These are phyloP conservation scores for Nineta flava DNA, from an alignment of 2,888 invertebrate species.

Conservation along the genomic window DNA sequence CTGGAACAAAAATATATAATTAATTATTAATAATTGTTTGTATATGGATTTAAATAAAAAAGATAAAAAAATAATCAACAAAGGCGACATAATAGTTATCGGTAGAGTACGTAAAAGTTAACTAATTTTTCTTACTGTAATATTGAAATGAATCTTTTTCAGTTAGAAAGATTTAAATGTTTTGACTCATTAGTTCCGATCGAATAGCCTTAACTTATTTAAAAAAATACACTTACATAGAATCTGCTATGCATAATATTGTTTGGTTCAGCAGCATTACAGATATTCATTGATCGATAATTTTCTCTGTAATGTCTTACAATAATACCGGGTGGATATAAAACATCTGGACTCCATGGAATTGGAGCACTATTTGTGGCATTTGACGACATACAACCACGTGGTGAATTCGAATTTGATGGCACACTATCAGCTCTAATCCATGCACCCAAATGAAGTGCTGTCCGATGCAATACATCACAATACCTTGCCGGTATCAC, in stretches of 20 bases:
- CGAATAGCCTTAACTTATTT: too few relatives aligned
- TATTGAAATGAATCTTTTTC: too few relatives aligned
- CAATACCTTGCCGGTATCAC: constrained; percentile 51
- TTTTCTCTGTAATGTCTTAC: constrained; percentile 55
- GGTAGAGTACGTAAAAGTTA: too few relatives aligned
- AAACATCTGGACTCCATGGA: constrained; percentile 37
- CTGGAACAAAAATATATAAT: constrained; percentile 38
- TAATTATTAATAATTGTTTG: too few relatives aligned
- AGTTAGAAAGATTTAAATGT: too few relatives aligned
- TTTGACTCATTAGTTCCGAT: too few relatives aligned
- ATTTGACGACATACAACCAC: neutral
- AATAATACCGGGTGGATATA: constrained; percentile 63
- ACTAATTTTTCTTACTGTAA: too few relatives aligned
- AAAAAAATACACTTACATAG: constrained; percentile 76
- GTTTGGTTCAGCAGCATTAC: constrained; percentile 79
- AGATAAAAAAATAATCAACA: too few relatives aligned
- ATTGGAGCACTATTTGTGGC: neutral
- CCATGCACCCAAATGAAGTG: constrained; percentile 79
- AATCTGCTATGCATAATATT: constrained; percentile 67
- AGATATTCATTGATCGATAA: constrained; percentile 60
- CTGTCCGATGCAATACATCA: constrained; percentile 79
- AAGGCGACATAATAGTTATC: too few relatives aligned
- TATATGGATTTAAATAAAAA: too few relatives aligned
- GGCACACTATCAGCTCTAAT: constrained; percentile 24
- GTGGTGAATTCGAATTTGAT: neutral